Evolutionary conservation across 2,888 invertebrate genomes (phyloP), one percentile per base, ranked within the genome.

Genomic region (Pyralis farinalis): DNA sequence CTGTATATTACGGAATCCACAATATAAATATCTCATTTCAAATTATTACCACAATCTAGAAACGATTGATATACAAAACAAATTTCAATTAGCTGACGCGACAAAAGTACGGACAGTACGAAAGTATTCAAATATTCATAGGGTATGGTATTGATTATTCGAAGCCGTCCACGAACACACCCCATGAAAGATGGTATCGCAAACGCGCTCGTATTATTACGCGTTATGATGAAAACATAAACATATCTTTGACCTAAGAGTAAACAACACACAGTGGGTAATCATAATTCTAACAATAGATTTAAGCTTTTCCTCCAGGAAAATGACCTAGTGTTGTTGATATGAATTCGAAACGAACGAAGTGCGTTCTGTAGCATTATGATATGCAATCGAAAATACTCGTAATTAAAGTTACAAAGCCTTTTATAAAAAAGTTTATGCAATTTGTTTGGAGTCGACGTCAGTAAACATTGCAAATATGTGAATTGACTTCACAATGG

Each of bases 51-150:
- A 34, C 31, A 37, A 37, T 22, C 40, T 21, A 37, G 31, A 53
- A 50, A 52, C 53, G 58, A 57, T 67, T 56, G 58, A 68, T 65
- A 65, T 59, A 63, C 63, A 65, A 62, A 75, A 76, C 71, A 74
- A 48, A 78, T 82, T 78, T 80, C 80, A 83, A 83, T 85, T 80
- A 82, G 63, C 55, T 61, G 55, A 63, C 60, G 63, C 63, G 67
- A 68, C 71, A 68, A 68, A 66, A 62, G 64, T 69, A 68, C 52
- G 57, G 65, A 56, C 65, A 65, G 60, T 62, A 71, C 16, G 16
- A 73, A 76, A 66, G 55, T 56, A 58, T 74, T 85, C 72, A 87
- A 86, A 86, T 84, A 87, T 87, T 85, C 82, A 87, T 85, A 63
- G 63, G 46, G 49, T 16, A 50, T 49, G 47, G 62, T 83, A 85